phyloP scores from a whole-genome alignment of 2,113 vertebrate genomes.

The Pachycephala philippinensis region DNA sequence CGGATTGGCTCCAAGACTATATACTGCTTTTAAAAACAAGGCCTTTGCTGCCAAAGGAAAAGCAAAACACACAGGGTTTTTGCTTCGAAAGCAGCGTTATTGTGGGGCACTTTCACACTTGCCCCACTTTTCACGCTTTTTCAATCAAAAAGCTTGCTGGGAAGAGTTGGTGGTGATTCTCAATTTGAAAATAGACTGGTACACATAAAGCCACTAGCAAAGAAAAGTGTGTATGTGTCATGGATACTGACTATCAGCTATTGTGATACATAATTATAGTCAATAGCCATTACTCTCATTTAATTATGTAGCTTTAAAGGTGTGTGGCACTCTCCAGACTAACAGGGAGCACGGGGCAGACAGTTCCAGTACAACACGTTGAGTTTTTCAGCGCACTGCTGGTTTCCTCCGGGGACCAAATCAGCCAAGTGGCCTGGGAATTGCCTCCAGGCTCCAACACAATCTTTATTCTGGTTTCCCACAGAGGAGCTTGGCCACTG shows the following conservation, averaged over 20 bases:
- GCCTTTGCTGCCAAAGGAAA: neutral
- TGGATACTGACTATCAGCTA: neutral
- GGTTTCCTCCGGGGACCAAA: neutral
- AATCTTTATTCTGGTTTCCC: neutral
- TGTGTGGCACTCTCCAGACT: neutral
- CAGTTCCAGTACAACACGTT: neutral
- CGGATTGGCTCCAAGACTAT: neutral
- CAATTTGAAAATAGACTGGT: neutral
- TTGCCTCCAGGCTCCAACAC: neutral
- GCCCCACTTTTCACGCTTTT: neutral
- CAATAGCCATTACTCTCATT: neutral
- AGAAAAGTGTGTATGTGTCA: neutral
- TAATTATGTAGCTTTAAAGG: neutral
- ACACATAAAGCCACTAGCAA: neutral
- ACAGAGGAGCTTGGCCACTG: neutral
- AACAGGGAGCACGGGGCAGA: neutral
- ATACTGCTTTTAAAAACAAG: neutral
- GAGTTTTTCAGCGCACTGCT: neutral
- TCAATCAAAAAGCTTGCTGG: neutral
- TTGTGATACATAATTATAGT: neutral
- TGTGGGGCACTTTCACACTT: neutral
- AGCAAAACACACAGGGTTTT: neutral
- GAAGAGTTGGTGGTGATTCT: neutral
- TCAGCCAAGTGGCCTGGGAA: neutral
- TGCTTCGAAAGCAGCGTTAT: accelerated